These are phyloP conservation scores for Amphibalanus amphitrite DNA, from an alignment of 1,140 invertebrate species.

Conservation along the genomic window DNA sequence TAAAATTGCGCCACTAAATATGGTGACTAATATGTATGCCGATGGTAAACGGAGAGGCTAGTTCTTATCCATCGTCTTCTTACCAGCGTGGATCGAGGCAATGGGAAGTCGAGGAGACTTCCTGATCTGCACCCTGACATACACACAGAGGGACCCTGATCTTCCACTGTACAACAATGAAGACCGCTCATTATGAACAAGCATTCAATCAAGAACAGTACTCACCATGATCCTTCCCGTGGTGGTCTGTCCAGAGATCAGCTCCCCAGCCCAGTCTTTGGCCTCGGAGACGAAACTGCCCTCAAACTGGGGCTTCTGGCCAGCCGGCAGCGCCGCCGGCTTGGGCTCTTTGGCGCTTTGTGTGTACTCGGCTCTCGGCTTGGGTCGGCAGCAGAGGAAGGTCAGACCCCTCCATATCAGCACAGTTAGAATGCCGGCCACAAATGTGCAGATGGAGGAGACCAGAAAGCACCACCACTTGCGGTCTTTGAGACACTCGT, in stretches of 20 bases:
- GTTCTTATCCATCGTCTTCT: no score
- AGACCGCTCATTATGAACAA: no score
- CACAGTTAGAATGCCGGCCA: slow-evolving; percentile 51
- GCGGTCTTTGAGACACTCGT: slow-evolving; percentile 54
- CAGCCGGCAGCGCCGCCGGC: slow-evolving; percentile 11
- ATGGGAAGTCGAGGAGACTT: no score
- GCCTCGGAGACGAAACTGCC: slow-evolving; percentile 87
- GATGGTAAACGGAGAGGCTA: no score
- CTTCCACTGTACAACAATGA: no score
- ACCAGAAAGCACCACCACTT: slow-evolving; percentile 94
- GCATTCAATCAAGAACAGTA: no score
- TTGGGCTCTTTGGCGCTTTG: slow-evolving; percentile 15
- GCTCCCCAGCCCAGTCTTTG: slow-evolving; percentile 99
- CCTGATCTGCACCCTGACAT: no score
- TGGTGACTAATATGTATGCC: no score
- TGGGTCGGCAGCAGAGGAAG: slow-evolving; percentile 78
- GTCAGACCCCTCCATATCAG: slow-evolving; percentile 74
- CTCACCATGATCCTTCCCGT: slow-evolving; percentile 96
- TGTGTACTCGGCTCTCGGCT: slow-evolving; percentile 11
- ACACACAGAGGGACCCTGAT: no score
- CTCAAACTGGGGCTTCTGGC: slow-evolving; percentile 19
- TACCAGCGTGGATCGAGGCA: no score
- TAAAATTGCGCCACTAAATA: no score
- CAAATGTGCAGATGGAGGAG: slow-evolving; percentile 90
- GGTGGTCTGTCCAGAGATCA: slow-evolving; percentile 98